Evolutionary conservation across 2,113 vertebrate species (phyloP).

Genomic region (Seriola aureovittata): DNA sequence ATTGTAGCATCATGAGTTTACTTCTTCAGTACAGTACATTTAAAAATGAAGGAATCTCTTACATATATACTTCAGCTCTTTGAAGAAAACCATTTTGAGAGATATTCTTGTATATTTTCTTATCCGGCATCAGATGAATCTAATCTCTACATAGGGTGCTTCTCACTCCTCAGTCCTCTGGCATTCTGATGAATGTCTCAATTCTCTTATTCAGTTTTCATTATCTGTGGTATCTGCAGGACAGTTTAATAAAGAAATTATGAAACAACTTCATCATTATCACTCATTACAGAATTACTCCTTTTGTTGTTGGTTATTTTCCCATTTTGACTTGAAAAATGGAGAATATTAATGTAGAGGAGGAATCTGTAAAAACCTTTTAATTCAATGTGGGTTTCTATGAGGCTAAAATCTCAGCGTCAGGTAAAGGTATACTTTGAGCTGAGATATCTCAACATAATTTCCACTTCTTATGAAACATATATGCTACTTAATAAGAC

Average conservation of each 20-base stretch:
- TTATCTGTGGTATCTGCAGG: not conserved
- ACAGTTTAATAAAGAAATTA: too few relatives aligned
- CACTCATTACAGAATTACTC: too few relatives aligned
- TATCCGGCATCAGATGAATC: not conserved
- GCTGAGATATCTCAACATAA: too few relatives aligned
- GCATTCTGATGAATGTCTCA: not conserved
- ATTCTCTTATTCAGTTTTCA: not conserved
- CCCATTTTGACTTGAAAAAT: too few relatives aligned
- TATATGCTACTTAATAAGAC: not conserved
- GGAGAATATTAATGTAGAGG: too few relatives aligned
- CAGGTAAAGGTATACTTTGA: too few relatives aligned
- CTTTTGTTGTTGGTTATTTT: too few relatives aligned
- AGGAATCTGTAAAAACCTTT: too few relatives aligned
- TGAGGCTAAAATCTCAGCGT: too few relatives aligned
- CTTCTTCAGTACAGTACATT: not conserved
- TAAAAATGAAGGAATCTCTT: not conserved
- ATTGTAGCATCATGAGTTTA: too few relatives aligned
- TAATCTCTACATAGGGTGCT: not conserved
- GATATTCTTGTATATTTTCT: not conserved
- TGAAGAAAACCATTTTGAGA: not conserved
- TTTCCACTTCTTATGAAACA: not conserved
- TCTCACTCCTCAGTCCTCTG: not conserved
- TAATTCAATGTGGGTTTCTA: too few relatives aligned
- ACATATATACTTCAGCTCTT: too few relatives aligned
- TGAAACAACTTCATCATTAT: not conserved